Percentiles rank a stretch among this genome's conserved stretches.
Conservation (phyloP, 2,888 invertebrate genomes). For the Meandrusa payeni region DNA sequence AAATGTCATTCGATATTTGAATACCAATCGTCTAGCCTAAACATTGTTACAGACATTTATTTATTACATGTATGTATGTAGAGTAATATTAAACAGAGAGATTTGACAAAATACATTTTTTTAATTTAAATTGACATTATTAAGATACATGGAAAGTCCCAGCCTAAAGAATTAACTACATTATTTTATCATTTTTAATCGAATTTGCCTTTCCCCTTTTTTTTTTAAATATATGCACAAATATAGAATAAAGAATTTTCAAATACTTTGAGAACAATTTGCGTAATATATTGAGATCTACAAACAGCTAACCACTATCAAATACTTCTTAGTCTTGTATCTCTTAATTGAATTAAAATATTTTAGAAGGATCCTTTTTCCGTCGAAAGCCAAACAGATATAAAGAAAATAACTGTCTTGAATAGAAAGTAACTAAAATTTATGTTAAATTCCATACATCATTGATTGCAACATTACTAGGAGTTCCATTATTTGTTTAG, state of each 20-base stretch:
- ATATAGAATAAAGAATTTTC: not conserved
- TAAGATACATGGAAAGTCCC: constrained; percentile 44
- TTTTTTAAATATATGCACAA: constrained; percentile 8
- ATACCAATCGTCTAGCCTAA: constrained; percentile 45
- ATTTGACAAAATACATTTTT: constrained; percentile 38
- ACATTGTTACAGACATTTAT: constrained; percentile 33
- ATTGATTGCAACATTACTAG: constrained; percentile 57
- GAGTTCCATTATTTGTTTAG: no score
- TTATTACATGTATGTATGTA: constrained; percentile 65
- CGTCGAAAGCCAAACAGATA: constrained; percentile 16
- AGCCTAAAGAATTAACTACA: constrained; percentile 45
- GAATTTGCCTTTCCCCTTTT: constrained; percentile 46
- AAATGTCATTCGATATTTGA: constrained; percentile 53
- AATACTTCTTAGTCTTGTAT: constrained; percentile 58
- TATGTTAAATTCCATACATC: no score
- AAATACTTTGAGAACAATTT: constrained; percentile 12
- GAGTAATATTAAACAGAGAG: constrained; percentile 45
- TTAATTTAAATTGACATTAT: constrained; percentile 48
- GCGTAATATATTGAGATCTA: constrained; percentile 17
- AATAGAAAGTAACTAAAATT: no score
- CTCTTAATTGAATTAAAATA: constrained; percentile 42
- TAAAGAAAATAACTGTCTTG: constrained; percentile 18
- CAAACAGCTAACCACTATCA: constrained; percentile 41
- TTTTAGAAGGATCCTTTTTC: not conserved
- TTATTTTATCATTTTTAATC: constrained; percentile 30